phyloP scores from a whole-genome alignment of 2,797 vertebrate genomes.

The Paramormyrops hopkinsi region DNA sequence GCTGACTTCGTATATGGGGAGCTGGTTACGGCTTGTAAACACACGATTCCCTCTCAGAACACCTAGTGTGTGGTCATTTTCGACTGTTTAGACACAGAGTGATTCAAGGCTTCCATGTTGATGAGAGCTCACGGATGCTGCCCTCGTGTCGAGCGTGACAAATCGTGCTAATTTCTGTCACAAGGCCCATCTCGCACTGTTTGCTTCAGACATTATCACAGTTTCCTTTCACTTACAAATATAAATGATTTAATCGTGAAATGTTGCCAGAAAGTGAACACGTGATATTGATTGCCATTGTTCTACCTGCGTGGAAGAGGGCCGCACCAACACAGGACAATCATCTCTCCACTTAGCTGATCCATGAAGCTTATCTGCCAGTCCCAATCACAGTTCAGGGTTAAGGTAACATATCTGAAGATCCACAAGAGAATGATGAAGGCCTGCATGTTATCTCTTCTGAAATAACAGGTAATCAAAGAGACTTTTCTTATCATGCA shows the following conservation, averaged over 20 bases:
- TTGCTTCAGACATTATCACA: background rate
- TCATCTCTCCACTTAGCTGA: background rate
- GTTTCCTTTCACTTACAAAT: background rate
- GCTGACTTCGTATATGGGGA: background rate
- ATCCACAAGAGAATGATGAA: constrained; percentile 1
- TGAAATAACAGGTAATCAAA: background rate
- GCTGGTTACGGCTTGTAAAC: background rate
- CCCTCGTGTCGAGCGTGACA: background rate
- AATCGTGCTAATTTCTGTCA: background rate
- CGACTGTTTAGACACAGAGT: constrained; percentile 1
- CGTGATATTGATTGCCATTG: background rate
- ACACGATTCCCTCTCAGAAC: background rate
- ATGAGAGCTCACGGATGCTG: background rate
- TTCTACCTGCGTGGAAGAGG: background rate
- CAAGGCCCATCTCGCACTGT: background rate
- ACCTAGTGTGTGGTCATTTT: constrained; percentile 1
- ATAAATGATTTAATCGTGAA: background rate
- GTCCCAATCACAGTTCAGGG: background rate
- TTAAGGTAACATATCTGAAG: constrained; percentile 6
- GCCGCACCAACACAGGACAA: background rate
- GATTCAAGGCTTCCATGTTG: constrained; percentile 10
- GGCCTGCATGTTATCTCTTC: background rate
- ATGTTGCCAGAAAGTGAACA: background rate
- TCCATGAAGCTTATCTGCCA: background rate
- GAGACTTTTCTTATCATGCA: background rate